Evolutionary conservation across 2,888 invertebrate genomes (phyloP).

Genomic region (Aricia artaxerxes): DNA sequence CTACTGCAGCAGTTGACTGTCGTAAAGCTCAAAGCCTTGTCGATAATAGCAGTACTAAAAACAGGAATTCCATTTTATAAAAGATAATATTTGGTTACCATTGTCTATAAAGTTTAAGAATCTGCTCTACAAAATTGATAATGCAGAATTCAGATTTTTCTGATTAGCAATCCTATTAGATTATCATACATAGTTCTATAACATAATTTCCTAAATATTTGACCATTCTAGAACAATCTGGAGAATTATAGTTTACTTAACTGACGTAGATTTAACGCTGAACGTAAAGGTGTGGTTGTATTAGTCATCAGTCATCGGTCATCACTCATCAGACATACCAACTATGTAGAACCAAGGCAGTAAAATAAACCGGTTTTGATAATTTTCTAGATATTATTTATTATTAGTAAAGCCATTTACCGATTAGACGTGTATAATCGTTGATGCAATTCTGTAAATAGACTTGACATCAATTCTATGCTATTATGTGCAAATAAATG

Average conservation of each 20-base stretch:
- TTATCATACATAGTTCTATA: too few species aligned
- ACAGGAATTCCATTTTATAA: too few species aligned
- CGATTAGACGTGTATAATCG: slow-evolving; percentile 2
- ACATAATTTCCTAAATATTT: neutral
- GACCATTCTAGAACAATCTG: neutral
- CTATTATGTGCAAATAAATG: slow-evolving; percentile 40
- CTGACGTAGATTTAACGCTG: neutral
- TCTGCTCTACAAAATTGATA: too few species aligned
- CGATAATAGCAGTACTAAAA: too few species aligned
- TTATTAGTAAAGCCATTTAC: slow-evolving; percentile 13
- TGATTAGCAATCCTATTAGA: too few species aligned
- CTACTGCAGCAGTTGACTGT: too few species aligned
- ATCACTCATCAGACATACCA: neutral
- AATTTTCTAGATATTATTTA: neutral
- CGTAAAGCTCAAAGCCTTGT: too few species aligned
- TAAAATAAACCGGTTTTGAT: neutral
- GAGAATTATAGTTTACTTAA: too few species aligned
- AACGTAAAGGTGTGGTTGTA: neutral
- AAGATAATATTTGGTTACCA: too few species aligned
- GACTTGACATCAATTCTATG: slow-evolving; percentile 31
- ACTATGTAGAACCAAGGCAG: too few species aligned
- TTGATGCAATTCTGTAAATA: slow-evolving; percentile 18
- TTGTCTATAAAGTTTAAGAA: too few species aligned
- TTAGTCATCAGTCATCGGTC: neutral
- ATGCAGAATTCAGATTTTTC: too few species aligned